phyloP scores from a whole-genome alignment of 2,113 vertebrate species.

The Hippocampus abdominalis region DNA sequence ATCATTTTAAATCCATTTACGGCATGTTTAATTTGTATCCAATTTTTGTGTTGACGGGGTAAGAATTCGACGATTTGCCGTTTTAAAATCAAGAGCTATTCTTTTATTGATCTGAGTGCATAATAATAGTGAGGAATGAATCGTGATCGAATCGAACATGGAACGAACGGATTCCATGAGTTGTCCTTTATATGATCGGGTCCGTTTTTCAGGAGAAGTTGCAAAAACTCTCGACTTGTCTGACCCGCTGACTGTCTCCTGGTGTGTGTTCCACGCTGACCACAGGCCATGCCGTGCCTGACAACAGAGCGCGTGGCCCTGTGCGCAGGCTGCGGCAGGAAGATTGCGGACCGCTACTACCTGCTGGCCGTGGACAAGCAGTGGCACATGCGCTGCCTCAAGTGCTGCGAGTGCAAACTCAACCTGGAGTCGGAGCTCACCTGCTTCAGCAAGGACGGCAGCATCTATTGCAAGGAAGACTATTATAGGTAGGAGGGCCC shows the following conservation, averaged over 20 bases:
- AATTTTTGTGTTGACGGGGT: no score
- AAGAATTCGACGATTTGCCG: background rate
- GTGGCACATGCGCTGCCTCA: constrained; percentile 99
- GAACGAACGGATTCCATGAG: background rate
- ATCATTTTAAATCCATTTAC: background rate
- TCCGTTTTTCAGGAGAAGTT: background rate
- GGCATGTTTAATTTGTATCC: background rate
- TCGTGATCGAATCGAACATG: background rate
- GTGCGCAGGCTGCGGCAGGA: constrained; percentile 94
- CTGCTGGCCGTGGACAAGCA: constrained; percentile 98
- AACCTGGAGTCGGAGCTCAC: constrained; percentile 98
- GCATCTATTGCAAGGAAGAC: constrained; percentile 99
- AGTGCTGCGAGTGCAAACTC: constrained; percentile 97
- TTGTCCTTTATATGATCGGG: no score
- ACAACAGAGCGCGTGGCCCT: constrained; percentile 88
- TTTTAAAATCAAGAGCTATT: background rate
- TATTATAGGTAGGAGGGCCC: constrained; percentile 85
- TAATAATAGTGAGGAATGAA: background rate
- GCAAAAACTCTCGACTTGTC: background rate
- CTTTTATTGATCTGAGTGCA: background rate
- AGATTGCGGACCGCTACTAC: constrained; percentile 97
- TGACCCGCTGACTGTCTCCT: background rate
- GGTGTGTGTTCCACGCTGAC: background rate
- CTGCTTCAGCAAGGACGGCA: constrained; percentile 98
- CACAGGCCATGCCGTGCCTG: constrained; percentile 88